phyloP scores from a whole-genome alignment of 2,113 vertebrate species.

The human region DNA sequence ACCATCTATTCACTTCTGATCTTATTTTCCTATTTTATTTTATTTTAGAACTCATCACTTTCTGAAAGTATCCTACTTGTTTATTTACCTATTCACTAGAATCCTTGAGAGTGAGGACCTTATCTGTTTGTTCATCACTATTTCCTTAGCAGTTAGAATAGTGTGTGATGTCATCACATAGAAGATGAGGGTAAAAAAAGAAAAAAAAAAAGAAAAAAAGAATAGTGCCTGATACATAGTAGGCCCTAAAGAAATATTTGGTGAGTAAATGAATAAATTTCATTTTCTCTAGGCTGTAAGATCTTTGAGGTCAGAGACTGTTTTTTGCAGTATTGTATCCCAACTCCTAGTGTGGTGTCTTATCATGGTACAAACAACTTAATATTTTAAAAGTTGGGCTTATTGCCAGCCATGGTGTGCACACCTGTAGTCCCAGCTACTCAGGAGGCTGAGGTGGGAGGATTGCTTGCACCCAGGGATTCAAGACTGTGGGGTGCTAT shows the following conservation, averaged over 20 bases:
- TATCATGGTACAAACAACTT: background rate
- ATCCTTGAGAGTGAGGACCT: background rate
- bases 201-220: background rate
- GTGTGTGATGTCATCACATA: background rate
- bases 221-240: background rate
- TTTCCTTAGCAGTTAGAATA: background rate
- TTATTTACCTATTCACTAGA: background rate
- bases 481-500: background rate
- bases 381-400: background rate
- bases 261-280: conserved; percentile 13
- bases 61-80: background rate
- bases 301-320: background rate
- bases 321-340: background rate
- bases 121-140: background rate
- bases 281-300: background rate
- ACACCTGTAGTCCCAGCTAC: background rate
- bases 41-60: background rate
- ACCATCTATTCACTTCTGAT: background rate
- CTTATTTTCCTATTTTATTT: conserved; percentile 16
- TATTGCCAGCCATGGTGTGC: background rate
- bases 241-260: background rate
- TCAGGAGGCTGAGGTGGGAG: background rate
- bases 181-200: too few relatives aligned
- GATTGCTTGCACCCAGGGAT: background rate
- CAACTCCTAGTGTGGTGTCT: background rate